Conservation (phyloP, 2,888 invertebrate species). For the Volucella inflata region DNA sequence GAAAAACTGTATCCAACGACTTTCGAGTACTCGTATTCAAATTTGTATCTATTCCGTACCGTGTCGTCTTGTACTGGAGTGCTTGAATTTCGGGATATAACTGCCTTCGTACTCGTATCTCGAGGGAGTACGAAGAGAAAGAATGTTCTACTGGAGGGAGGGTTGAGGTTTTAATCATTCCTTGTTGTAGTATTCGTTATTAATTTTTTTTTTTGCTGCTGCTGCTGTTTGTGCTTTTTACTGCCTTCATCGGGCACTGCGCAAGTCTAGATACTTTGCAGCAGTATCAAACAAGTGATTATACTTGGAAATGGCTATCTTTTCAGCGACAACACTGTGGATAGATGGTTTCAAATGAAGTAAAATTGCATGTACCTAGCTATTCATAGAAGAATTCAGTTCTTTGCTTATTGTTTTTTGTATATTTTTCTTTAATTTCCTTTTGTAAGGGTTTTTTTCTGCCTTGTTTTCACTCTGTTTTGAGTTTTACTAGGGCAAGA, state of each 20-base stretch:
- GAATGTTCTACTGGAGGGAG: conserved; percentile 40
- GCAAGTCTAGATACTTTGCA: conserved; percentile 70
- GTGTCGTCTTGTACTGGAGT: conserved; percentile 48
- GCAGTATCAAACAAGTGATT: conserved; percentile 75
- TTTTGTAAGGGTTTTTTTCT: background rate
- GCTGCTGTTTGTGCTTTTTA: conserved; percentile 13
- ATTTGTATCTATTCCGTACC: conserved; percentile 39
- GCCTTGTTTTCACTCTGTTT: background rate
- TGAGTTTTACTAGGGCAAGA: conserved; percentile 16
- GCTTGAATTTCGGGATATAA: conserved; percentile 68
- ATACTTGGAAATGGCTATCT: conserved; percentile 37
- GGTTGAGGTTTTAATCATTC: conserved; percentile 67
- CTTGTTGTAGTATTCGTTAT: conserved; percentile 22
- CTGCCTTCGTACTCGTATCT: conserved; percentile 63
- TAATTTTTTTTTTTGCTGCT: conserved; percentile 6
- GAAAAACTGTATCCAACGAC: conserved; percentile 4
- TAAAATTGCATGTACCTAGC: conserved; percentile 43
- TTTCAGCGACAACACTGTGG: conserved; percentile 8
- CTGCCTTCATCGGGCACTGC: conserved; percentile 43
- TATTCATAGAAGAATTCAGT: conserved; percentile 35
- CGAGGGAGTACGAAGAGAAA: conserved; percentile 39
- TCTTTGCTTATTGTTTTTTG: background rate
- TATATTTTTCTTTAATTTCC: conserved; percentile 22
- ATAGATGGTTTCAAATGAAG: conserved; percentile 37
- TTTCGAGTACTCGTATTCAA: background rate